Evolutionary conservation across 2,797 vertebrate species (phyloP), one percentile per base, ranked within the genome.

Genomic region (Chrosomus eos): DNA sequence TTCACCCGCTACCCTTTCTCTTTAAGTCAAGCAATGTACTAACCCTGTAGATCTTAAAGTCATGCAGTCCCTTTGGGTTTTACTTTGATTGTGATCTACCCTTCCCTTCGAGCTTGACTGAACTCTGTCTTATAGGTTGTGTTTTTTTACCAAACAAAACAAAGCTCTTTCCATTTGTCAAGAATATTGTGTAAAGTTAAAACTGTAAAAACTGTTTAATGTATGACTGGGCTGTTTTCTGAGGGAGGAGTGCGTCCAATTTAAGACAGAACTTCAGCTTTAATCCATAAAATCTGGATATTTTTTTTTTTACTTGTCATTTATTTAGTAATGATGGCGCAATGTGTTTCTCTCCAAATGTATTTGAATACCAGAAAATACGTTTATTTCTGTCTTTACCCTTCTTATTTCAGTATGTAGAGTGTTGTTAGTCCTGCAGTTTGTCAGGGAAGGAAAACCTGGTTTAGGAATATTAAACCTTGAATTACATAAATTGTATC

Each of bases 401-500:
- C 14, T 11, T 58, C 19, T n/a, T 40, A 75, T 33, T 36, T 81
- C 6, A 9, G 23, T 53, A 19, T 60, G 53, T 14, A 77, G 60
- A 36, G 26, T 23, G 33, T 18, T 67, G 45, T 53, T 43, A n/a
- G 13, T 21, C 66, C 16, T 79, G 23, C 28, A 31, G 19, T 53
- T 43, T 48, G 62, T 68, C 45, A 53, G 64, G 66, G 40, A 78
- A 82, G 72, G 43, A 43, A 76, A 78, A 67, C 60, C 48, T 60
- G 40, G 36, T 80, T 28, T 80, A 28, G 33, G 45, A 23, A 62
- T 55, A 80, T 73, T 74, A 80, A 80, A 83, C 11, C 19, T 38
- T 33, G 66, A 82, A 45, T 45, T 82, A 62, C 14, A 8, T 28
- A 26, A 21, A 18, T 74, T 82, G 16, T 64, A 11, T 48, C 7